Percentiles rank a stretch among this genome's conserved stretches.
Evolutionary conservation across 2,888 invertebrate genomes (phyloP).

Genomic region (Stenoptilia bipunctidactyla): DNA sequence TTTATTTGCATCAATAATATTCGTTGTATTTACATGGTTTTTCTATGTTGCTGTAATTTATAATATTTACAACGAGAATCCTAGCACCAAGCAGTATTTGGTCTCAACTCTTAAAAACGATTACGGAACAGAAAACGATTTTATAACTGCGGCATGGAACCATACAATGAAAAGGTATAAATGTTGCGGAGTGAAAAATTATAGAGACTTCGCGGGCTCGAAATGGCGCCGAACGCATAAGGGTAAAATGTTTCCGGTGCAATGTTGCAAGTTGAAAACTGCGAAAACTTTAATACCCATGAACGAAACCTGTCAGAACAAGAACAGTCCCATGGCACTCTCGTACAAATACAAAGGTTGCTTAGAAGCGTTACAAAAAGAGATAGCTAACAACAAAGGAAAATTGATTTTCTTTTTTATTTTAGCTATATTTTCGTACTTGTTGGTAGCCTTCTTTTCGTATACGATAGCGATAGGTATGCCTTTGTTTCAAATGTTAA

Average conservation of each 20-base stretch:
- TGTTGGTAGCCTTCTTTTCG: too few relatives aligned
- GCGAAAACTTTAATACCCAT: neutral
- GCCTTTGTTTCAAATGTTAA: too few relatives aligned
- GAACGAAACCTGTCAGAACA: neutral
- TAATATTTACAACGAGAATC: constrained; percentile 42
- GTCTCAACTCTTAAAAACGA: constrained; percentile 26
- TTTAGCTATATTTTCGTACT: too few relatives aligned
- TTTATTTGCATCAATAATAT: constrained; percentile 36
- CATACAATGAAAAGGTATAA: constrained; percentile 45
- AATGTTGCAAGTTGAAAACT: constrained; percentile 37
- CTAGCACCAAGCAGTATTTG: constrained; percentile 27
- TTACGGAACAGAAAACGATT: constrained; percentile 47
- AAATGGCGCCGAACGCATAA: constrained; percentile 35
- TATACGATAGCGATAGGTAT: too few relatives aligned
- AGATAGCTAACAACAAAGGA: too few relatives aligned
- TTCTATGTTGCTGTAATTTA: constrained; percentile 46
- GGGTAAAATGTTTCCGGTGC: constrained; percentile 34
- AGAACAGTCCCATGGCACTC: too few relatives aligned
- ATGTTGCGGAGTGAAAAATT: constrained; percentile 46
- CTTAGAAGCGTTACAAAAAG: neutral
- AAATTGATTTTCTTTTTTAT: too few relatives aligned
- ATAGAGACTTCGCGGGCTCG: constrained; percentile 37
- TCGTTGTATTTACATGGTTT: constrained; percentile 35
- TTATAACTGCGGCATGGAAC: constrained; percentile 41
- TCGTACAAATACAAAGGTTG: neutral